A percentile compares a stretch with the other conserved stretches of the same genome.
Conservation (phyloP, 2,113 vertebrate genomes). For the Patagioenas fasciata region DNA sequence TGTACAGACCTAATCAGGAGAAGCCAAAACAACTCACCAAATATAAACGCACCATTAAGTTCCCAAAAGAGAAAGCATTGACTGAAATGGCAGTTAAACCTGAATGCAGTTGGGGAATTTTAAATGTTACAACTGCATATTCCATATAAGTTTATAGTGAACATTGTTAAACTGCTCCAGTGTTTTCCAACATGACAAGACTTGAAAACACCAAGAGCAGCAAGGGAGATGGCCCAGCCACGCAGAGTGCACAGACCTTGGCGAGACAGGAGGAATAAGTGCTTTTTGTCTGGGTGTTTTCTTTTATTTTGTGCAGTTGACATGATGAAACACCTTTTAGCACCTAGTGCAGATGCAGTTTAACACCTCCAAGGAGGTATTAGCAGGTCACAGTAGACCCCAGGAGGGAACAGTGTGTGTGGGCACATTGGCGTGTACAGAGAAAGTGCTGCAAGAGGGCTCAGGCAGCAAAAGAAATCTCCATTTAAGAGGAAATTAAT, state of each 20-base stretch:
- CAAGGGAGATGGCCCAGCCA: neutral
- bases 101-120: neutral
- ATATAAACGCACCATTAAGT: neutral
- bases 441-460: neutral
- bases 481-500: neutral
- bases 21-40: neutral
- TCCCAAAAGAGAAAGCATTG: neutral
- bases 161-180: neutral
- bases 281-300: neutral
- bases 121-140: neutral
- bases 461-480: neutral
- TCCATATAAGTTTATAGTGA: neutral
- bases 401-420: neutral
- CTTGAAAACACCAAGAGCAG: neutral
- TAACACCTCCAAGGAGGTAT: conserved; percentile 30
- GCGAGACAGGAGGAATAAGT: neutral
- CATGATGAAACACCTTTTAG: conserved; percentile 49
- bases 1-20: neutral
- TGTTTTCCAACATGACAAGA: neutral
- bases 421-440: neutral
- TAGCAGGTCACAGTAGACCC: neutral
- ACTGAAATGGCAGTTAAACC: neutral
- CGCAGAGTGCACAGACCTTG: neutral
- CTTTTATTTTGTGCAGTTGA: neutral
- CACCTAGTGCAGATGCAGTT: conserved; percentile 30